These are phyloP conservation scores for Mionectes macconnelli DNA, from an alignment of 2,113 vertebrate species.

Conservation along the genomic window DNA sequence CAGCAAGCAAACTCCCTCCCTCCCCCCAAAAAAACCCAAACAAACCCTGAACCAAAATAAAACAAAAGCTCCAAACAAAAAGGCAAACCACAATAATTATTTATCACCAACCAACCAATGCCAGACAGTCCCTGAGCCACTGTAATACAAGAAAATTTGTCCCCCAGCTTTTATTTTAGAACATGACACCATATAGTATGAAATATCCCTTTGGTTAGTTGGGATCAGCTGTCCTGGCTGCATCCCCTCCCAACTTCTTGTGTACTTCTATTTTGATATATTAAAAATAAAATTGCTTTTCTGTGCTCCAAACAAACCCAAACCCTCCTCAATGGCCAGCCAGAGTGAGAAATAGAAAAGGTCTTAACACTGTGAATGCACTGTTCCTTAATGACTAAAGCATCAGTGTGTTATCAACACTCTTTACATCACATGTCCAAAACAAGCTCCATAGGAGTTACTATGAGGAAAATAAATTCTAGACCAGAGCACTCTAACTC, in stretches of 20 bases:
- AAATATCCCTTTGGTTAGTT: background rate
- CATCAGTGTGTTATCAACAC: background rate
- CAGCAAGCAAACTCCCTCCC: background rate
- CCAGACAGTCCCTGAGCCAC: background rate
- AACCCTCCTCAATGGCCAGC: background rate
- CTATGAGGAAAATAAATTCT: background rate
- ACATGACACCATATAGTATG: too few species aligned
- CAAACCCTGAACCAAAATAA: background rate
- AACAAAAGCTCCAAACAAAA: background rate
- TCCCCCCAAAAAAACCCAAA: accelerated
- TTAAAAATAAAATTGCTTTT: too few species aligned
- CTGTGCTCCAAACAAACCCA: too few species aligned
- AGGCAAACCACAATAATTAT: background rate
- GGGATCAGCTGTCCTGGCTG: background rate
- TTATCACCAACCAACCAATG: background rate
- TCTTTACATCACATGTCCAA: background rate
- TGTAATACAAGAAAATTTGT: background rate
- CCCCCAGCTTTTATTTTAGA: background rate
- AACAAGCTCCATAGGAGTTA: background rate
- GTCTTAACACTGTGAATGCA: background rate
- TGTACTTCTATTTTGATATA: background rate
- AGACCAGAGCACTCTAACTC: background rate
- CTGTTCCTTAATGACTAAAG: background rate
- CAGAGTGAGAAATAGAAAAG: background rate
- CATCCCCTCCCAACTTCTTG: background rate